A percentile compares a stretch with the other conserved stretches of the same genome.
phyloP scores from a whole-genome alignment of 1,140 invertebrate genomes.

The Cyphomyrmex costatus region DNA sequence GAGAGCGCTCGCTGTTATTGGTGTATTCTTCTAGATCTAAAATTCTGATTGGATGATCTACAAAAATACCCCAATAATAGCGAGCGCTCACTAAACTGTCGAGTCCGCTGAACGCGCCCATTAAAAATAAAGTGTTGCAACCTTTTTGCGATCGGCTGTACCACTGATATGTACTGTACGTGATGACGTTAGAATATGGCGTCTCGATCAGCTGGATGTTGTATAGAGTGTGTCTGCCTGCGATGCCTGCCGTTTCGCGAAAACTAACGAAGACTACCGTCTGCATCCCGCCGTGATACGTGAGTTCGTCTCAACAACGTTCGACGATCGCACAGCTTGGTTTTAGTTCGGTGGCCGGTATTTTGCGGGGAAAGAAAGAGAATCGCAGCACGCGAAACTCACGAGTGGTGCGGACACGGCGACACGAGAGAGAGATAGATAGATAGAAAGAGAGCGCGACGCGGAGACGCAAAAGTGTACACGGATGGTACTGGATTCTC shows the following conservation, averaged over 20 bases:
- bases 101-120: no score
- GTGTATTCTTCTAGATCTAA: no score
- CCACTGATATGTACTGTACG: slow-evolving; percentile 1
- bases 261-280: slow-evolving; percentile 75
- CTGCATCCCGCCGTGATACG: slow-evolving; percentile 75
- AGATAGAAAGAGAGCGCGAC: not conserved
- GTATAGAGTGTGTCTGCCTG: slow-evolving; percentile 84
- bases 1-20: no score
- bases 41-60: no score
- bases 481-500: not conserved
- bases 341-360: not conserved
- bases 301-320: slow-evolving; percentile 70
- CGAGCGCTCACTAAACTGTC: no score
- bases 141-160: no score
- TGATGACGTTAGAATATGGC: slow-evolving; percentile 86
- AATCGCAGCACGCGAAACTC: not conserved
- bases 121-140: no score
- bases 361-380: not conserved
- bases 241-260: slow-evolving; percentile 78
- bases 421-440: no score
- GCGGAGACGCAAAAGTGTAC: not conserved
- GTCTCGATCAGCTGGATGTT: slow-evolving; percentile 86
- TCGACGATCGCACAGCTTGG: not conserved
- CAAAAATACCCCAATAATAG: no score
- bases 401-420: not conserved